Evolutionary conservation across 2,113 vertebrate genomes (phyloP), one percentile per base, ranked within the genome.

Genomic region (Sula dactylatra): DNA sequence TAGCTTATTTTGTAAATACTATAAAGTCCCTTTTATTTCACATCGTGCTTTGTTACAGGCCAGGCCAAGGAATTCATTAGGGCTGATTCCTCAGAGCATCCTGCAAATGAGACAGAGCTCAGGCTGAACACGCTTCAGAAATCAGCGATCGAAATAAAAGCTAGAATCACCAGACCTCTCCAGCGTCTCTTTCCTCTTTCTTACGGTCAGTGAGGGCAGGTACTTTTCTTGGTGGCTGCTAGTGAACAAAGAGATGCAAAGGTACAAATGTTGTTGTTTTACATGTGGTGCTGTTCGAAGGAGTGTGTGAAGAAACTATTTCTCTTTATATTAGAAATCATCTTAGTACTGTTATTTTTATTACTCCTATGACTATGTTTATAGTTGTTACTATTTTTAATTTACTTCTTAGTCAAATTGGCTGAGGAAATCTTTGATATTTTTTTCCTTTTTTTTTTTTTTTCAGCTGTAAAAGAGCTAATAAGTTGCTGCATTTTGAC

Each of bases 1-100:
- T 73, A n/a, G 50, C 42, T 88, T 88, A 86, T 70, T 92, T 54
- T 90, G 36, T 83, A 95, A 97, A 93, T 88, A 88, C 61, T 65
- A 87, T 83, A 78, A 93, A 77, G 31, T 74, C 32, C 21, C 69
- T 45, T 92, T 94, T 85, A 80, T 94, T 91, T 82, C 79, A 55
- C 67, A 62, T 11, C 1, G 0, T 38, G n/a, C n/a, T 79, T 55
- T 82, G 62, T 87, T 94, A 71, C 0, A 2, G 90, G 79, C 55
- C 76, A 69, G 66, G 92, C 49, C 88, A 84, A 55, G 58, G 66
- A 92, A 91, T 29, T 16, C 9, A 25, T 91, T 73, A 76, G 32
- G 36, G 21, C 47, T 71, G 83, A 82, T 93, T 85, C 72, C 76
- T 95, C 49, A 45, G 58, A 65, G 58, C 34, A 62, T 29, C 74